Evolutionary conservation across 1,140 invertebrate species (phyloP).

Genomic region (Diploscapter pachys): DNA sequence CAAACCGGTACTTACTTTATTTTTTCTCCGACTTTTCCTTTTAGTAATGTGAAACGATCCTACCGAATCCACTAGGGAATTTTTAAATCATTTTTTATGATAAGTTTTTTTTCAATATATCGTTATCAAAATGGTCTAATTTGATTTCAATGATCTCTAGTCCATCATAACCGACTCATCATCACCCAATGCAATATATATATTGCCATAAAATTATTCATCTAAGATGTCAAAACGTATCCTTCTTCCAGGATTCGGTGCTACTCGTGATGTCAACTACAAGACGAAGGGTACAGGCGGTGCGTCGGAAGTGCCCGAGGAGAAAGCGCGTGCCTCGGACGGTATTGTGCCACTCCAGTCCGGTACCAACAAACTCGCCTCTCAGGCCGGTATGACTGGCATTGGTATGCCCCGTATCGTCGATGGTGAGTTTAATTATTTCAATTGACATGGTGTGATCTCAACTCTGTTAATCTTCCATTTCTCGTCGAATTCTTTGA

Average conservation of each 20-base stretch:
- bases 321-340: slow-evolving; percentile 58
- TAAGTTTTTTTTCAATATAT: neutral
- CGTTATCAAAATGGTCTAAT: slow-evolving; percentile 1
- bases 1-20: slow-evolving; percentile 39
- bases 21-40: neutral
- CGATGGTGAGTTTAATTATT: slow-evolving; percentile 43
- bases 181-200: no score
- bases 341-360: slow-evolving; percentile 56
- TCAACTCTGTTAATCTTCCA: neutral
- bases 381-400: slow-evolving; percentile 54
- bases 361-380: slow-evolving; percentile 44
- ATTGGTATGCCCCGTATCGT: slow-evolving; percentile 59
- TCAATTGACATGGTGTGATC: neutral
- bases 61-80: no score
- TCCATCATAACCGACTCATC: no score
- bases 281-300: slow-evolving; percentile 57
- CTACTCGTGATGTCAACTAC: slow-evolving; percentile 58
- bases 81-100: no score
- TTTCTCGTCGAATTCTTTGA: no score
- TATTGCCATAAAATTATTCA: no score
- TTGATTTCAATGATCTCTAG: slow-evolving; percentile 27
- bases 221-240: neutral
- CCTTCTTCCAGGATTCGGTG: slow-evolving; percentile 47
- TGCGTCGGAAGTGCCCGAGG: slow-evolving; percentile 55
- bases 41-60: no score